Conservation (phyloP, 1,140 invertebrate species). For the Pachypeltis micranthus region DNA sequence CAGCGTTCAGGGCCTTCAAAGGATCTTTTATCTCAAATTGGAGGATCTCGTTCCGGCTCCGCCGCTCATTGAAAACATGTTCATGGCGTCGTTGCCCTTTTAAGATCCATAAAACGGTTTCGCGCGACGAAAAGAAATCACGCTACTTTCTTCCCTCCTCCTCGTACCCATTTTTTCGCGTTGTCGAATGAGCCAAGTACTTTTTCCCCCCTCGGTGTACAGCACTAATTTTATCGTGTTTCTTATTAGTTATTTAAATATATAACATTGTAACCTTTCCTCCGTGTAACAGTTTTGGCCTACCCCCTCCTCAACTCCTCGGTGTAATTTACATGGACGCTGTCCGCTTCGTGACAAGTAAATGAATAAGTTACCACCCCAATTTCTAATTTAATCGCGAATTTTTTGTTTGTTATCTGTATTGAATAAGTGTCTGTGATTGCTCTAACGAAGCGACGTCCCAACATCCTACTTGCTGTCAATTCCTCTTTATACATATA, state of each 20-base stretch:
- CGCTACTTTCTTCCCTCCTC: not conserved
- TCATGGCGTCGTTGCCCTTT: constrained; percentile 85
- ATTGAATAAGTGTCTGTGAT: constrained; percentile 18
- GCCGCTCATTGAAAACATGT: constrained; percentile 87
- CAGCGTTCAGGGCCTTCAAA: constrained; percentile 81
- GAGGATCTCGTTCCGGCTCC: constrained; percentile 85
- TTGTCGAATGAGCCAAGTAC: no score
- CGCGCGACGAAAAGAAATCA: no score
- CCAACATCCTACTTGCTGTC: no score
- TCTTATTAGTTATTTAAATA: not conserved
- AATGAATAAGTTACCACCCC: not conserved
- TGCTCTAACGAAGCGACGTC: no score
- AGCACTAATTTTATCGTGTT: not conserved
- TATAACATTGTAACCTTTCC: not conserved
- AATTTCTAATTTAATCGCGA: not conserved
- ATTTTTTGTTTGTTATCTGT: not conserved
- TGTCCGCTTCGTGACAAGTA: no score
- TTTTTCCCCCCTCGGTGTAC: not conserved
- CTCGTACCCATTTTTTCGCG: not conserved
- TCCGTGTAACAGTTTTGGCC: not conserved
- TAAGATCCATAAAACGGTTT: no score
- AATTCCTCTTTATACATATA: no score
- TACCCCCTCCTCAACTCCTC: not conserved
- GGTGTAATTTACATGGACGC: not conserved
- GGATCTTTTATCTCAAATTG: constrained; percentile 87